Percentiles rank a stretch among this genome's conserved stretches.
phyloP scores from a whole-genome alignment of 1,140 invertebrate species.

The Daktulosphaira vitifoliae region DNA sequence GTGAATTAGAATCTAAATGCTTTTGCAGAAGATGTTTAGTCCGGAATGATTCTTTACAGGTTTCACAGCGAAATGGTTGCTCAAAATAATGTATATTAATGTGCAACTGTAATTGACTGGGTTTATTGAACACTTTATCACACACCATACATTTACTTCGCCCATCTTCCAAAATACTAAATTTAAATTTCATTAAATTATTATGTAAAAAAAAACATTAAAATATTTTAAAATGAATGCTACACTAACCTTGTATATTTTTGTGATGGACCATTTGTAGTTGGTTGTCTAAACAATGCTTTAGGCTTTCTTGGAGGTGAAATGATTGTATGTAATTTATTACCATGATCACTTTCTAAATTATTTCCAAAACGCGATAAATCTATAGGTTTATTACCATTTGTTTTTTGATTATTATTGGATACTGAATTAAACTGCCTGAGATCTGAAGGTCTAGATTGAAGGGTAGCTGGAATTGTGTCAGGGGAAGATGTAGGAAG shows the following conservation, averaged over 20 bases:
- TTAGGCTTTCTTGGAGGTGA: background rate
- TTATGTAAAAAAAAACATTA: constrained; percentile 39
- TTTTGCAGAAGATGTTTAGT: constrained; percentile 88
- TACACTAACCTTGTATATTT: constrained; percentile 21
- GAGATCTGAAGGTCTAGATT: constrained; percentile 4
- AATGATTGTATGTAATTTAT: background rate
- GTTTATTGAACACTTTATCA: constrained; percentile 81
- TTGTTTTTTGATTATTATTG: background rate
- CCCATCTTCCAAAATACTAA: constrained; percentile 61
- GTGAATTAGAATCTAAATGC: constrained; percentile 78
- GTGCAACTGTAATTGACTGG: constrained; percentile 80
- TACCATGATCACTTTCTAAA: constrained; percentile 17
- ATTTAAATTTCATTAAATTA: constrained; percentile 16
- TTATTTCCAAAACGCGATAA: constrained; percentile 13
- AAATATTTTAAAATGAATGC: background rate
- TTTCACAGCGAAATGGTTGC: constrained; percentile 79
- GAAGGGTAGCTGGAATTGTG: background rate
- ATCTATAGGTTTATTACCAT: constrained; percentile 19
- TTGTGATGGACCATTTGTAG: constrained; percentile 28
- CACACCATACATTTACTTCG: constrained; percentile 79
- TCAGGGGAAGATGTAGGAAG: background rate
- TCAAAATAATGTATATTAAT: constrained; percentile 95
- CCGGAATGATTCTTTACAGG: constrained; percentile 81
- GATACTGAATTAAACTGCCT: constrained; percentile 3
- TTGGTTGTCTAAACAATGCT: constrained; percentile 26